Conservation (phyloP, 2,113 vertebrate genomes). For the Pleuronectes platessa region DNA sequence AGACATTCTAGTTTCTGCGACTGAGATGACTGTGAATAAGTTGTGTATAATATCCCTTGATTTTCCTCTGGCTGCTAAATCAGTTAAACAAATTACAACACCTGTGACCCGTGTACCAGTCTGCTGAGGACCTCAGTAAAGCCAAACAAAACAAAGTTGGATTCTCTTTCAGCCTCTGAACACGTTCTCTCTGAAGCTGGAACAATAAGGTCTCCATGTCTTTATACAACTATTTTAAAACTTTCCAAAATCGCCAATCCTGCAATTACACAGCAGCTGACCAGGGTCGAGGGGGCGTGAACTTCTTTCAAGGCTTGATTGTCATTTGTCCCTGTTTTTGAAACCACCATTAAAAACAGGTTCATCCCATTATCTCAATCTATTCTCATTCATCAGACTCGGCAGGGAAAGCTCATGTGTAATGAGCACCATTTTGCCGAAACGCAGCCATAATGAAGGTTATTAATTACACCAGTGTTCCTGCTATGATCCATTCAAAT, state of each 20-base stretch:
- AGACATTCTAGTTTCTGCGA: neutral
- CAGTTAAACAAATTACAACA: neutral
- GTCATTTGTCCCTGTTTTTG: neutral
- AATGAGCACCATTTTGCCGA: neutral
- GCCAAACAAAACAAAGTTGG: neutral
- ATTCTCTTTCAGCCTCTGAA: neutral
- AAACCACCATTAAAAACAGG: neutral
- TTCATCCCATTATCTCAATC: neutral
- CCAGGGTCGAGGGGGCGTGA: neutral
- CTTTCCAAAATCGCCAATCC: neutral
- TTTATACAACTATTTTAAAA: neutral
- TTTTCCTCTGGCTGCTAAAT: neutral
- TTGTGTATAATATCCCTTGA: neutral
- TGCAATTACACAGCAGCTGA: neutral
- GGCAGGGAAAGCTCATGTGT: neutral
- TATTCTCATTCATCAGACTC: neutral
- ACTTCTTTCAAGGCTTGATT: neutral
- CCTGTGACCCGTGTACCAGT: neutral
- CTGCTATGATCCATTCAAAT: neutral
- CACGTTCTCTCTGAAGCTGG: too few species aligned
- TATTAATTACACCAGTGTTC: neutral
- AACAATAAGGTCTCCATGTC: neutral
- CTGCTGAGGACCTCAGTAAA: neutral
- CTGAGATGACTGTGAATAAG: neutral
- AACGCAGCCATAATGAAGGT: neutral